These are phyloP conservation scores for Zophobas morio DNA, from an alignment of 1,140 invertebrate genomes.

Conservation along the genomic window DNA sequence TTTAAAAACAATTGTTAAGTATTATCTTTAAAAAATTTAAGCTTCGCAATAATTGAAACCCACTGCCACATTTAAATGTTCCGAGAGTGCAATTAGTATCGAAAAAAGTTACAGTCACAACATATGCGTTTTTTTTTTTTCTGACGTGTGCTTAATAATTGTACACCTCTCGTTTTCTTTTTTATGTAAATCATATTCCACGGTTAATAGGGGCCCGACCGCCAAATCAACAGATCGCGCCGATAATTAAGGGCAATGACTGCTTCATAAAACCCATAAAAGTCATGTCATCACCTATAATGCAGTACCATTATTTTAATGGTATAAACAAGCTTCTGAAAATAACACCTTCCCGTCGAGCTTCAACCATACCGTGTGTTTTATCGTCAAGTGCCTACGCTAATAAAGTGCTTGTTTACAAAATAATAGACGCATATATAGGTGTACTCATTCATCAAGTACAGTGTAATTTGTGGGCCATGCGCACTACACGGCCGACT, in stretches of 20 bases:
- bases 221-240: background rate
- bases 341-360: constrained; percentile 61
- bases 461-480: constrained; percentile 60
- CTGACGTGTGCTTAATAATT: no score
- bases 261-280: constrained; percentile 34
- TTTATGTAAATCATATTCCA: no score
- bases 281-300: constrained; percentile 54
- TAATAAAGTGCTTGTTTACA: constrained; percentile 66
- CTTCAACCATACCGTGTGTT: constrained; percentile 32
- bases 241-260: constrained; percentile 26
- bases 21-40: no score
- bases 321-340: constrained; percentile 55
- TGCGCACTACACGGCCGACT: constrained; percentile 52
- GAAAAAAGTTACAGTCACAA: no score
- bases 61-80: no score
- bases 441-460: constrained; percentile 51
- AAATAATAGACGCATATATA: constrained; percentile 63
- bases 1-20: no score
- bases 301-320: constrained; percentile 53
- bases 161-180: no score
- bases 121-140: no score
- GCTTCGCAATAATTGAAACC: no score
- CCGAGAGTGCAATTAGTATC: no score
- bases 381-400: constrained; percentile 56
- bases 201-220: background rate